These are phyloP conservation scores for Corythaixoides concolor DNA, from an alignment of 2,113 vertebrate species.

Conservation along the genomic window DNA sequence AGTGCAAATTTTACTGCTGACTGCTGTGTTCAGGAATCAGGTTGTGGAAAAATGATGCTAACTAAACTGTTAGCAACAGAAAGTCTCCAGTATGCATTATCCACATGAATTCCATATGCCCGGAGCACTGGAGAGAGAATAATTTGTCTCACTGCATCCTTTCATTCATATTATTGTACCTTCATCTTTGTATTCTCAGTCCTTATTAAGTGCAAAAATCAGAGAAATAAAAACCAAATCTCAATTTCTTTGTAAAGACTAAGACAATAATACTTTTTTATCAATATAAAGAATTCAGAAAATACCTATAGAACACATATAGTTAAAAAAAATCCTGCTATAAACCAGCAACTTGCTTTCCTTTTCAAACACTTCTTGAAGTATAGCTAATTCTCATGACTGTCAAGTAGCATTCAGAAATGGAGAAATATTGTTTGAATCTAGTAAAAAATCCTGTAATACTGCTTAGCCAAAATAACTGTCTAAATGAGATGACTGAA, in stretches of 20 bases:
- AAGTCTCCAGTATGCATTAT: background rate
- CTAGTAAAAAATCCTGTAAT: background rate
- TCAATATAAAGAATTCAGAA: background rate
- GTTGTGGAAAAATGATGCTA: background rate
- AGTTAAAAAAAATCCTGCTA: background rate
- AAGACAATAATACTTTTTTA: background rate
- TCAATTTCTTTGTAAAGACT: background rate
- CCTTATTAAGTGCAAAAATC: background rate
- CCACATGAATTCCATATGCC: background rate
- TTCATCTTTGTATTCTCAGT: background rate
- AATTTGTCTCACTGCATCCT: background rate
- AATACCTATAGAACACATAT: background rate
- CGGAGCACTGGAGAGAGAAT: background rate
- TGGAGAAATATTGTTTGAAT: background rate
- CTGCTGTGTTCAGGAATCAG: background rate
- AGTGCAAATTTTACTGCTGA: constrained; percentile 5
- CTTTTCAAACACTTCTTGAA: background rate
- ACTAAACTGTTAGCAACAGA: background rate
- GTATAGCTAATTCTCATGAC: background rate
- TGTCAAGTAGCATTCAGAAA: background rate
- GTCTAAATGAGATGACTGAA: too few species aligned
- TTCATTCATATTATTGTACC: background rate
- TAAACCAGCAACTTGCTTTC: background rate
- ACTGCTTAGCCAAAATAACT: background rate
- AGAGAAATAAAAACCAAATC: background rate